Conservation (phyloP, 2,113 vertebrate species). For the Poecilia latipinna region DNA sequence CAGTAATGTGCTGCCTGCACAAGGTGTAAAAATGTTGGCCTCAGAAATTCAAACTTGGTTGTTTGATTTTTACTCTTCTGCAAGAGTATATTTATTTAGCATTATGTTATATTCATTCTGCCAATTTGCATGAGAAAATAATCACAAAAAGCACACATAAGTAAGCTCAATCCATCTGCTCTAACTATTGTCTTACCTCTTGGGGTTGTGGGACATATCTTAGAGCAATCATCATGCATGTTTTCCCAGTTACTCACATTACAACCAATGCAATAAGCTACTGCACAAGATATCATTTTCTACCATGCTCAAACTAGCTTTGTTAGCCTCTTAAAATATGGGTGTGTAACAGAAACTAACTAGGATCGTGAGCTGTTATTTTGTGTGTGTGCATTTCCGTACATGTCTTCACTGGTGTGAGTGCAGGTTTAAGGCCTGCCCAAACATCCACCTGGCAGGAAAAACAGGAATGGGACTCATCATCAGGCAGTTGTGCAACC, state of each 20-base stretch:
- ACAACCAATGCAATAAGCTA: slow-evolving; percentile 15
- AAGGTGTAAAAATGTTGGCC: slow-evolving; percentile 22
- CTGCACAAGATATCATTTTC: slow-evolving; percentile 26
- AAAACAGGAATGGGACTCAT: slow-evolving; percentile 82
- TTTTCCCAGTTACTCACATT: slow-evolving; percentile 41
- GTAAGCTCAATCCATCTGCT: neutral
- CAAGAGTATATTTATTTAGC: neutral
- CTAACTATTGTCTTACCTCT: neutral
- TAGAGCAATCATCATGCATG: slow-evolving; percentile 10
- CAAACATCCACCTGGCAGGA: slow-evolving; percentile 80
- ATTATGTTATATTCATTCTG: neutral
- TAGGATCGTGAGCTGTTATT: slow-evolving; percentile 23
- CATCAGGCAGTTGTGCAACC: slow-evolving; percentile 73
- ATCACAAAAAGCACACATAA: neutral
- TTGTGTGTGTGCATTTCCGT: slow-evolving; percentile 1
- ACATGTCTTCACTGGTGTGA: slow-evolving; percentile 31
- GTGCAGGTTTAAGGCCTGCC: slow-evolving; percentile 66
- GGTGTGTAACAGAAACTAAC: slow-evolving; percentile 58
- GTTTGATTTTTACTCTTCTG: slow-evolving; percentile 10
- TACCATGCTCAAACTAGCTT: slow-evolving; percentile 11
- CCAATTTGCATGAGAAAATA: neutral
- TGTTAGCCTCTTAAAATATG: slow-evolving; percentile 39
- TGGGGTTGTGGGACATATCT: slow-evolving; percentile 20
- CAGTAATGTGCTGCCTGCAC: slow-evolving; percentile 30
- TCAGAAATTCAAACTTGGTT: slow-evolving; percentile 24